Evolutionary conservation across 2,797 vertebrate genomes (phyloP), one percentile per base, ranked within the genome.

Genomic region (Uromys caudimaculatus): DNA sequence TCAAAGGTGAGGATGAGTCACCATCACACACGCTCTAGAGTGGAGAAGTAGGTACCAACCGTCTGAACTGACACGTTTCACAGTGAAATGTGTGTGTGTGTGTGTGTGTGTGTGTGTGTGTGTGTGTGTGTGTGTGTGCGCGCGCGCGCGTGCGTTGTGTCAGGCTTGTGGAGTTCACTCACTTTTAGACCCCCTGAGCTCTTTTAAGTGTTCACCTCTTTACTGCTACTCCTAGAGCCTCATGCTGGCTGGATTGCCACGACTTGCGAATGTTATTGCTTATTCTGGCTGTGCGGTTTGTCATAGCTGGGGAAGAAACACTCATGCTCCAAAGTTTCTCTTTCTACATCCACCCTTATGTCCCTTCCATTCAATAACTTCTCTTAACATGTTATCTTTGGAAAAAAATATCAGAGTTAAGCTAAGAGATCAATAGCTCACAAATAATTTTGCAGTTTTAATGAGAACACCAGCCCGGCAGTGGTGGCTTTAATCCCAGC

Each of bases 391-490:
- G 14, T 89, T 58, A 73, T 62, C 7, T 50, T 82, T 32, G 32
- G 58, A 50, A 58, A 60, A 82, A 89, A 47, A 47, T 35, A 90
- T 87, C 47, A 73, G 73, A 95, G 75, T 79, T 78, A 95, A 87
- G 32, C 47, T 78, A 91, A 77, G 8, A 0, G 2, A 19, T 79
- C 54, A 85, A 94, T 79, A 91, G 62, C 27, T 76, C 29, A 62
- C 73, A 86, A 89, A 60, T 62, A 92, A 89, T 58, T 90, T 62
- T 79, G 2, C 24, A 69, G 85, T 90, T 67, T 88, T 93, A 90
- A 93, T 64, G 67, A 89, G 60, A 93, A 95, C 32, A 91, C 3
- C 32, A n/a, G n/a, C n/a, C n/a, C n/a, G n/a, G n/a, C n/a, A n/a
- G n/a, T n/a, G n/a, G n/a, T n/a, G n/a, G n/a, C n/a, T n/a, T n/a